Evolutionary conservation across 1,140 invertebrate species (phyloP), one percentile per base, ranked within the genome.

Genomic region (Trinorchestia longiramus): DNA sequence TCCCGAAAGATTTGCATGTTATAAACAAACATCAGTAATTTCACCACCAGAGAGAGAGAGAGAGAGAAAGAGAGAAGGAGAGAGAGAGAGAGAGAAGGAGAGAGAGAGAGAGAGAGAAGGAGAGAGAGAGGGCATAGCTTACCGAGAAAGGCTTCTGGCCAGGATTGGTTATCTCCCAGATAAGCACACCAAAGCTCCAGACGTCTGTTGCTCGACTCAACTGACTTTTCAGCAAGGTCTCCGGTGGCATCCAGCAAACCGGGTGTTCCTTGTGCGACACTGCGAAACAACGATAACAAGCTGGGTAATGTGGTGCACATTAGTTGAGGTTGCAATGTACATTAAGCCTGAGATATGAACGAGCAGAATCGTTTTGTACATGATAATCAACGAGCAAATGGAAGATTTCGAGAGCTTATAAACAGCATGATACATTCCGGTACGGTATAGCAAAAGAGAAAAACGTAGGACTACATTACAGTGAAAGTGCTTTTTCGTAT

Each of bases 151-250:
- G 92, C 92, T 47, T 44, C n/a, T 11, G 41, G 3, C 92, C 92
- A 47, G 92, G 92, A n/a, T 94, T 44, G 92, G 92, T 94, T 40
- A 94, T 94, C 44, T 94, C 92, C 92, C 92, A 94, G 41, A 94
- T 47, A 6, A 94, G 43, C 6, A 94, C 92, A 42, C 92, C 92
- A 40, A 94, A 94, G 44, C 92, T 94, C 92, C 92, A 94, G 44
- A 94, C 92, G 43, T 94, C 92, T 1, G 92, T 94, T 8, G 43
- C 43, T 36, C 0, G 11, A n/a, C 92, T 47, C 43, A 43, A 94
- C 43, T 47, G 4, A 11, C 40, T 43, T 43, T 45, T 11, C 43
- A 43, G 43, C 92, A 94, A 43, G 1, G 92, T 94, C 92, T 94
- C 92, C 0, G 92, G 92, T 44, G 92, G 92, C 92, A 94, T 94